Base-by-base conservation (phyloP, 2,113 vertebrate genomes). In the Delphinapterus leucas region DNA sequence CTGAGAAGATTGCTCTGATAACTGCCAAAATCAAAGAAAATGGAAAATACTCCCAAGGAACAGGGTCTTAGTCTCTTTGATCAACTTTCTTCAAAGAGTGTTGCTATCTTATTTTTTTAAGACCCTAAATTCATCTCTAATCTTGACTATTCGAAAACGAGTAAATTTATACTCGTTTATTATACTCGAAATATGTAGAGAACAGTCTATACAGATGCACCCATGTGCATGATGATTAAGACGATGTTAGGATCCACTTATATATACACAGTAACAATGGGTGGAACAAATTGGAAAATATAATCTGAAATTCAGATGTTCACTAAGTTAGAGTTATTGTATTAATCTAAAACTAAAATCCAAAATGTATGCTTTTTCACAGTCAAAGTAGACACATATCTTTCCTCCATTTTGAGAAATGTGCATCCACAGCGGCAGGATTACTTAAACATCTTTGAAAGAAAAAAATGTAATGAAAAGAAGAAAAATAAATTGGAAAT, bases 371-470 rank as follows among this genome's bases (percentile, higher is more conserved):
- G 17, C 31, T n/a, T 79, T 86, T 94, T 63, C 15, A 33, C 18
- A 23, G 47, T 49, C 53, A 61, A 84, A 90, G 63, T 15, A 68
- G n/a, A 92, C 11, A 7, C 84, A 38, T n/a, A 79, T 20, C 21
- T 91, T 73, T 61, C n/a, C 36, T 90, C 26, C 25, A 47, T 31
- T 53, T 61, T 55, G 18, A 94, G 14, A 65, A 94, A 71, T 3
- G 5, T 44, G 6, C 28, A 68, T 55, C 44, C 36, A 71, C 2
- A 26, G 10, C 1, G 47, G 7, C 8, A 47, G 25, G 82, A 86
- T 58, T 96, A 94, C 90, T n/a, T 84, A 76, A 95, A 94, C 74
- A 93, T 36, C 25, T 44, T 67, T 65, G 21, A 88, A 96, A 80
- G 33, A 88, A 95, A 77, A 49, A 79, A 81, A 31, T 0, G 13